phyloP scores from a whole-genome alignment of 1,140 invertebrate genomes.

The Saccostrea glomerata region DNA sequence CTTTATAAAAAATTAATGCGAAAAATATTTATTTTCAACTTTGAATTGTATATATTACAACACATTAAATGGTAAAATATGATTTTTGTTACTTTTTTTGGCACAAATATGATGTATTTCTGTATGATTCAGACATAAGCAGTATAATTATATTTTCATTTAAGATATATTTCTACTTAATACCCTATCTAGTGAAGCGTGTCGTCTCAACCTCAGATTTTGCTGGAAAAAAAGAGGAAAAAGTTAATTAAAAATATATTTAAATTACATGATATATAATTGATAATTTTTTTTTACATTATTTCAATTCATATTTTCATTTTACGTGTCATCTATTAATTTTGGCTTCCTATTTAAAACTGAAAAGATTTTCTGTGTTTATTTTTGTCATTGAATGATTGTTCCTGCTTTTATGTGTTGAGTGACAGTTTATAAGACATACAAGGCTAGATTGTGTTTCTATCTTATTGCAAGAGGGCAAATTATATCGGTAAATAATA shows the following conservation, averaged over 20 bases:
- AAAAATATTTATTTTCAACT: no score
- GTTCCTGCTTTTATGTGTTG: no score
- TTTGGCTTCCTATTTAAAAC: not conserved
- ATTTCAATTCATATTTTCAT: not conserved
- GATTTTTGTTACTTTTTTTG: no score
- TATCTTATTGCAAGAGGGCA: no score
- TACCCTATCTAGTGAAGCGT: slow-evolving; percentile 7
- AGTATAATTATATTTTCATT: not conserved
- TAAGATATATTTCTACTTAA: not conserved
- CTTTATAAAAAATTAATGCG: no score
- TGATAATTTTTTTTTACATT: not conserved
- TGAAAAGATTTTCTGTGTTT: not conserved
- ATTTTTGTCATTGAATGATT: not conserved
- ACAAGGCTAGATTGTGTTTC: no score
- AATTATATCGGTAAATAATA: no score
- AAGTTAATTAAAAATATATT: not conserved
- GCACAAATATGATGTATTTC: no score
- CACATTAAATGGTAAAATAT: no score
- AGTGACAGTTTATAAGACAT: no score
- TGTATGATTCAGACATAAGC: no score
- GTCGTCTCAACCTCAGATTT: not conserved
- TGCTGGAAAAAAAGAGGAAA: not conserved
- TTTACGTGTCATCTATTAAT: not conserved
- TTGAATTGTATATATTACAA: no score
- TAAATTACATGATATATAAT: not conserved